Base-by-base conservation (phyloP, 2,113 vertebrate species). In the Leucoraja erinaceus region DNA sequence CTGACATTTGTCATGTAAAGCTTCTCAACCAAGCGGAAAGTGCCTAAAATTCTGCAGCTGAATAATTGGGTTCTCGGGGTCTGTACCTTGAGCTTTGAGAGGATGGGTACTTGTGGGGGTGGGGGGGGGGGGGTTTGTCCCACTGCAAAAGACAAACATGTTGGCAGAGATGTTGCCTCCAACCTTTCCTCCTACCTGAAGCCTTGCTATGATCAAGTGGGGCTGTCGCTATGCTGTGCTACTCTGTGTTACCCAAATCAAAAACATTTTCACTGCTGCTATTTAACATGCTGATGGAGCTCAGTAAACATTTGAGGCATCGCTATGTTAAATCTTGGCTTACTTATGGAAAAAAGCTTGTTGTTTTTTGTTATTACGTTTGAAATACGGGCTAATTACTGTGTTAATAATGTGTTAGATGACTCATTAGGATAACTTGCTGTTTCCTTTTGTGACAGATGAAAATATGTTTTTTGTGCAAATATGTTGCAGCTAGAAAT, bases 401-500 rank as follows among this genome's bases (percentile, higher is more conserved):
- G 11, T 86, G 28, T 33, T 88, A 88, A 31, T 88, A 88, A 88
- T 63, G 83, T 31, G 14, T 66, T n/a, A n/a, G 59, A 31, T 31
- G 59, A 66, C 83, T 66, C 28, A 66, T 88, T 63, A 28, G 79
- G 54, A 83, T 59, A 88, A 88, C 59, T 86, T n/a, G 59, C 28
- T 88, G 83, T 56, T 88, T 88, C 28, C 14, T 33, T 63, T 61
- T 31, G 59, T 31, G 14, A n/a, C 28, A 88, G 2, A 14, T 63
- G 83, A 88, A 88, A 88, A 31, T 61, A 16, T 86, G 83, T 28
- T 12, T 86, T 86, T 63, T 25, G 28, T 16, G 28, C 16, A 86
- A 86, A 86, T 4, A 63, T 61, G 61, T 56, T 16, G 56, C 83
- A n/a, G 28, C 56, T 86, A 88, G 63, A 88, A 88, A 88, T 88